Conservation (phyloP, 92 coral and sea anemone genomes). For the Palythoa grandis region DNA sequence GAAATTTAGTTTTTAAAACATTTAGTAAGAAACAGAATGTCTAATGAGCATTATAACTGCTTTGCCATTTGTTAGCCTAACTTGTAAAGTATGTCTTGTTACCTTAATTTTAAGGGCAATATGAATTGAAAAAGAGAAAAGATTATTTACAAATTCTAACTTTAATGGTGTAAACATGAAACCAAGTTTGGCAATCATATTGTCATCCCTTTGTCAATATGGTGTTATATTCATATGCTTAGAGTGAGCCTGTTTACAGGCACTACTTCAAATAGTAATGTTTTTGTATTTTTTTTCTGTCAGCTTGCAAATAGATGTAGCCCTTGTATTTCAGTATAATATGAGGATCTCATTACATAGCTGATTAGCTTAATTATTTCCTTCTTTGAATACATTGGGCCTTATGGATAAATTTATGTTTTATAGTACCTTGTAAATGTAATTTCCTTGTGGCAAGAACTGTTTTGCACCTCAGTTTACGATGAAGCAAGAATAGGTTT, state of each 20-base stretch:
- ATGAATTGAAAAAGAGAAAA: conserved; percentile 25
- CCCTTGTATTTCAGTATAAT: neutral
- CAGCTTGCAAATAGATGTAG: conserved; percentile 1
- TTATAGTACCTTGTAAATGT: neutral
- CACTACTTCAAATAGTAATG: neutral
- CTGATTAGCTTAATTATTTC: no score
- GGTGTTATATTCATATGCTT: neutral
- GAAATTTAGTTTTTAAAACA: conserved; percentile 22
- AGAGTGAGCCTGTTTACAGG: neutral
- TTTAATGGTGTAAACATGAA: conserved; percentile 5
- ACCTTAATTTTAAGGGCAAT: conserved; percentile 42
- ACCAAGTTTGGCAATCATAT: neutral
- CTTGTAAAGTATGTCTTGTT: conserved; percentile 36
- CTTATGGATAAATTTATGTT: neutral
- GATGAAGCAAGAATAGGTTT: neutral
- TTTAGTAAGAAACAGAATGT: conserved; percentile 21
- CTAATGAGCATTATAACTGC: conserved; percentile 23
- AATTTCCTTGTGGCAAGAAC: neutral
- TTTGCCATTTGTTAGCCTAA: conserved; percentile 17
- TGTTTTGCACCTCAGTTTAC: neutral
- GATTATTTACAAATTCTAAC: conserved; percentile 35
- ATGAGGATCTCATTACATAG: neutral
- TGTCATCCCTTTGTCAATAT: neutral
- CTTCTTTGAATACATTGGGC: no score
- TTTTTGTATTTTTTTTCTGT: conserved; percentile 11